Evolutionary conservation across 2,888 invertebrate genomes (phyloP), one percentile per base, ranked within the genome.

Genomic region (Cryptocephalus primarius): DNA sequence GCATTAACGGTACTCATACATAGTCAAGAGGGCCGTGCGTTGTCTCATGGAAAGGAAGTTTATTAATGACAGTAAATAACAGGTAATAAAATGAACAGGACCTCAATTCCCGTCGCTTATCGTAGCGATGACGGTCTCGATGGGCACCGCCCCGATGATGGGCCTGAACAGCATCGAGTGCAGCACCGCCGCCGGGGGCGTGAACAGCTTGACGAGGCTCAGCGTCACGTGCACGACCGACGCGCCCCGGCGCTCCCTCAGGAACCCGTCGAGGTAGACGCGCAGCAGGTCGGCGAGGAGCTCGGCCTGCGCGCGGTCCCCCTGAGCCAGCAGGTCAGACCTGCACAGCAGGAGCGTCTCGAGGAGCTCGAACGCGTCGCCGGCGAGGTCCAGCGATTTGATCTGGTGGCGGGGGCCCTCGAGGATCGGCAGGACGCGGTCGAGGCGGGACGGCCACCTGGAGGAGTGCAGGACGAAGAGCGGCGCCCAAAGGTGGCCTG

Each of bases 391-490:
- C 13, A 67, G 45, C 10, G 56, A 48, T 45, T 53, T 58, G 1
- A 68, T 32, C 12, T 54, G 50, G 13, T 49, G 50, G 6, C 62
- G 52, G 4, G 58, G 57, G 10, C 50, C 59, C 45, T 55, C 52
- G 8, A 65, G 53, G 14, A 53, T 55, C 58, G 69, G 58, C 60
- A 71, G 59, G 60, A 66, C 13, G 32, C 61, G 59, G 32, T 67
- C 64, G 1, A 74, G 65, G 39, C 75, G 72, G 22, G 73, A 56
- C 1, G 78, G 74, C 78, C 78, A 80, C 53, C 74, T 72, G 0
- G 78, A 73, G 1, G 78, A 75, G 39, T 73, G 71, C 31, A 82
- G 61, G 31, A 79, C 64, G 52, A 82, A 80, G 39, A 78, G 67
- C 40, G 77, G 74, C 1, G 74, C 70, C 81, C 81, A 82, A 9